Conservation (phyloP, 2,113 vertebrate genomes). For the Heloderma charlesbogerti region DNA sequence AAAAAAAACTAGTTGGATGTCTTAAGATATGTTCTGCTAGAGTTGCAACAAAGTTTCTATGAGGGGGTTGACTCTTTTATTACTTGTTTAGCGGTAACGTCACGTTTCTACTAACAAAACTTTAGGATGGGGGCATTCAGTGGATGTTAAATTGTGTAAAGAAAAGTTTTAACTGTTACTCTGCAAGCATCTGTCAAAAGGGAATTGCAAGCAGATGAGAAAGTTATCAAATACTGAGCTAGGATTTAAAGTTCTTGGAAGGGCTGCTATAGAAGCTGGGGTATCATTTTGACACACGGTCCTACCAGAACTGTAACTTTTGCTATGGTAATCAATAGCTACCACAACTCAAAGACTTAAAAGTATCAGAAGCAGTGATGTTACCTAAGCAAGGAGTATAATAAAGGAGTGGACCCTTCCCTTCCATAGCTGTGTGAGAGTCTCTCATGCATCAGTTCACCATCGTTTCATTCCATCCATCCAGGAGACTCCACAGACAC, state of each 20-base stretch:
- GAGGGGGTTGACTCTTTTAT: constrained; percentile 99
- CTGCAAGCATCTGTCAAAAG: constrained; percentile 83
- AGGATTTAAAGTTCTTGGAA: constrained; percentile 90
- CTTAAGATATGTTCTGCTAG: constrained; percentile 71
- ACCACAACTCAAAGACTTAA: constrained; percentile 87
- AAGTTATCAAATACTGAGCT: constrained; percentile 80
- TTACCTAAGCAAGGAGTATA: constrained; percentile 99
- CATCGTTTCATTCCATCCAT: constrained; percentile 99
- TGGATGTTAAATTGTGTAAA: constrained; percentile 79
- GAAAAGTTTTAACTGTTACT: constrained; percentile 82
- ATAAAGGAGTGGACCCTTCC: constrained; percentile 99
- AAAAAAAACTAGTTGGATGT: constrained; percentile 76
- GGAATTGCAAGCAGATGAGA: constrained; percentile 82
- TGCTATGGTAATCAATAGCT: constrained; percentile 89
- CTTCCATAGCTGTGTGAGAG: constrained; percentile 93
- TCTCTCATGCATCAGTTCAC: constrained; percentile 95
- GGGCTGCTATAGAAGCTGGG: constrained; percentile 87
- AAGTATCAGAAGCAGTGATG: constrained; percentile 97
- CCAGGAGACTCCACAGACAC: constrained; percentile 98
- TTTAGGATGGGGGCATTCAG: constrained; percentile 83
- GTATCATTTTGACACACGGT: constrained; percentile 91
- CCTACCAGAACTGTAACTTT: constrained; percentile 93
- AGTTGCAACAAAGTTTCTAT: constrained; percentile 81
- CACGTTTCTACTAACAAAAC: constrained; percentile 93
- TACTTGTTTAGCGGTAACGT: constrained; percentile 99